Percentiles rank a stretch among this genome's conserved stretches.
Evolutionary conservation across 2,888 invertebrate species (phyloP).

Genomic region (Didymodactylos carnosus): DNA sequence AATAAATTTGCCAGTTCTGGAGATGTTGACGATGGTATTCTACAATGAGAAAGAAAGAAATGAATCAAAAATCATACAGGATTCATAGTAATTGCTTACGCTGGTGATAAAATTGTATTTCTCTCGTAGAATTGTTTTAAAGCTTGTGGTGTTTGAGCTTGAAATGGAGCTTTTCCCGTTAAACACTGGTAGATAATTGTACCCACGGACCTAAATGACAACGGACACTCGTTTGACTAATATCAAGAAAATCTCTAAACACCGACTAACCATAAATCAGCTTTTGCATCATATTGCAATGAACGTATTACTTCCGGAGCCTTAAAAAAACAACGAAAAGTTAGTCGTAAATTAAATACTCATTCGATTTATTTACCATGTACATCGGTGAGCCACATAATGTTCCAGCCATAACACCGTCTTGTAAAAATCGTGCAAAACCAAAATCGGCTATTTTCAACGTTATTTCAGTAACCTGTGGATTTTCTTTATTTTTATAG

Average conservation of each 20-base stretch:
- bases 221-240: no score
- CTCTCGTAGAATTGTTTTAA: constrained; percentile 89
- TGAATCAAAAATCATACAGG: not conserved
- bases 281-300: constrained; percentile 89
- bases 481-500: constrained; percentile 45
- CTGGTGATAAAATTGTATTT: constrained; percentile 42
- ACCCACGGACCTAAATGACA: no score
- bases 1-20: constrained; percentile 6
- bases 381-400: constrained; percentile 99
- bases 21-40: constrained; percentile 11
- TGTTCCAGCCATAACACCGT: constrained; percentile 98
- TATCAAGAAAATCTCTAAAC: no score
- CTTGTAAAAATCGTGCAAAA: constrained; percentile 88
- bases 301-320: constrained; percentile 99
- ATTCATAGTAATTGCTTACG: constrained; percentile 19
- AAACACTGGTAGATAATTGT: constrained; percentile 96
- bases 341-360: not conserved
- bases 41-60: not conserved
- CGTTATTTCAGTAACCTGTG: constrained; percentile 1
- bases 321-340: constrained; percentile 36
- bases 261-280: constrained; percentile 93
- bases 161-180: constrained; percentile 93
- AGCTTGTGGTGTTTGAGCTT: constrained; percentile 88
- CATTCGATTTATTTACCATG: constrained; percentile 50
- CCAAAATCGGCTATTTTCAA: constrained; percentile 70